Evolutionary conservation across 35 echinoderm and acorn worm species (phyloP), one percentile per base, ranked within the genome.

Genomic region (Apostichopus parvimensis): DNA sequence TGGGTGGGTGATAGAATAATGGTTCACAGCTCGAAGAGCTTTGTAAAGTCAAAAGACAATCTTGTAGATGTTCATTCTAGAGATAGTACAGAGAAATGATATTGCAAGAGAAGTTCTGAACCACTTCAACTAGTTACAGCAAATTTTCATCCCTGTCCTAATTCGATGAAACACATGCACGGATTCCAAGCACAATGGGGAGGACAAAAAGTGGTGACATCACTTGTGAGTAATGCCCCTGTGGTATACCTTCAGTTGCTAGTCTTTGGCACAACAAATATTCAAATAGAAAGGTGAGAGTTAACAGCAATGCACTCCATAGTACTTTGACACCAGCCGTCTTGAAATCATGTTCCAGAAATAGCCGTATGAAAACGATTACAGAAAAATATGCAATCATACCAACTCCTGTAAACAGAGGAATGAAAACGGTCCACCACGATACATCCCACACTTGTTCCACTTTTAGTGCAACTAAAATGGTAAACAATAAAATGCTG

Each of bases 341-440:
- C 23, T 92, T 89, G 57, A 95, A 91, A 10, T 91, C 93, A 14
- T 82, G 87, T 13, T 99, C 94, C 18, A 94, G 85, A 73, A 92
- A 96, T 1, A 99, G 83, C 55, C 97, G 84, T 66, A 99, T 94
- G 79, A 96, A 96, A 53, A 99, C 97, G 17, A 99, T 99, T 4
- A 94, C 78, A 11, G 91, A 93, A 64, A 99, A 99, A 91, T 99
- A 99, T 23, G 95, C 97, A 70, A 93, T 96, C 54, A 99, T 93
- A 76, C 97, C 94, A 28, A 84, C 89, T 71, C 95, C 85, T 61
- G 93, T 95, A 72, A 96, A 99, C 0, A 99, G 73, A 1, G 97
- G 97, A 22, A 95, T 93, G 66, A 99, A 99, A 8, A 96, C 88
- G 6, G 89, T 86, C 97, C 97, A 99, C 97, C 97, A 99, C 14